A percentile compares a stretch with the other conserved stretches of the same genome.
Evolutionary conservation across 2,113 vertebrate species (phyloP).

Genomic region (Hiodon tergisus): DNA sequence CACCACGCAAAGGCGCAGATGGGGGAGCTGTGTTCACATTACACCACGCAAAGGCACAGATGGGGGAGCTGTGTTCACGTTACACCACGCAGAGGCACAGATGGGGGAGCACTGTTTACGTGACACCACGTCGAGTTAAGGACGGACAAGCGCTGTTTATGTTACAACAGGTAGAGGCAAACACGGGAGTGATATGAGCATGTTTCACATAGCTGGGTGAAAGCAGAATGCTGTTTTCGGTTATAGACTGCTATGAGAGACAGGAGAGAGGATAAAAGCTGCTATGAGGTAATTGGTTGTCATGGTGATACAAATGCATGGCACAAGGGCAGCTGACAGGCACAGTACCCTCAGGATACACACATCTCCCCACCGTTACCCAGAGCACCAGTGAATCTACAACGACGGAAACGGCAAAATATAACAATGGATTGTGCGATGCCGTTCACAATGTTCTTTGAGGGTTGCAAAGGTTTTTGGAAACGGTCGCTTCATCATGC

Average conservation of each 20-base stretch:
- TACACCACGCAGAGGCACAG: background rate
- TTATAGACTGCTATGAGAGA: background rate
- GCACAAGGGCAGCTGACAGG: too few relatives aligned
- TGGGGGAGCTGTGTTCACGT: background rate
- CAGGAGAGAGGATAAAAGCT: background rate
- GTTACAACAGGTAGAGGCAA: background rate
- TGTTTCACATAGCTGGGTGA: too few relatives aligned
- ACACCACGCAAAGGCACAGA: background rate
- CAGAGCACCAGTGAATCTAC: background rate
- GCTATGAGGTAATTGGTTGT: too few relatives aligned
- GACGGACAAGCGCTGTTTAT: too few relatives aligned
- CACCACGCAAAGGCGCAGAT: constrained; percentile 25
- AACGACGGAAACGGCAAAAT: background rate
- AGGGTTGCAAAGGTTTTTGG: too few relatives aligned
- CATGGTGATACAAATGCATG: too few relatives aligned
- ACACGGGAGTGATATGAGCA: background rate
- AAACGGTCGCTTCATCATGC: background rate
- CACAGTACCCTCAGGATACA: too few relatives aligned
- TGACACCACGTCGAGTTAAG: background rate
- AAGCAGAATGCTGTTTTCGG: background rate
- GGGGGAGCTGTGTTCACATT: background rate
- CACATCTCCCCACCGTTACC: too few relatives aligned
- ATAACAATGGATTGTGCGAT: too few relatives aligned
- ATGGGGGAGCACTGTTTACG: background rate
- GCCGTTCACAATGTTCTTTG: too few relatives aligned